phyloP scores from a whole-genome alignment of 2,113 vertebrate species.

The Centrocercus urophasianus region DNA sequence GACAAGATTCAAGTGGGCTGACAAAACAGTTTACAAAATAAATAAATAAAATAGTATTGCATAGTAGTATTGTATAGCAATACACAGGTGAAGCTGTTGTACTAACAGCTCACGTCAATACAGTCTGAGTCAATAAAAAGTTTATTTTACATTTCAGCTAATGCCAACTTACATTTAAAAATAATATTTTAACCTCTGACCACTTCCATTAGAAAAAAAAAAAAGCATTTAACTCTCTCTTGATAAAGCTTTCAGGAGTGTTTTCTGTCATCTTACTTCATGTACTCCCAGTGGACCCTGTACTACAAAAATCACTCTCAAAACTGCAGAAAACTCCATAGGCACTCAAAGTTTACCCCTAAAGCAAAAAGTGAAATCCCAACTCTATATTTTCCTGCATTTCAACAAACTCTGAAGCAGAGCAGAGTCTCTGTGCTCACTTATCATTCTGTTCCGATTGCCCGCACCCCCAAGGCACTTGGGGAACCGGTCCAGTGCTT shows the following conservation, averaged over 20 bases:
- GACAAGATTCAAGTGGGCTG: neutral
- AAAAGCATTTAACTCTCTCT: neutral
- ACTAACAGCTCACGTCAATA: neutral
- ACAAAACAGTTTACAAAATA: neutral
- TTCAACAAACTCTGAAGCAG: neutral
- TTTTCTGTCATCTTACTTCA: neutral
- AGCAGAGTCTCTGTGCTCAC: neutral
- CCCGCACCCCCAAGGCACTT: neutral
- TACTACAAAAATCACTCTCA: neutral
- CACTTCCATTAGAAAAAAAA: neutral
- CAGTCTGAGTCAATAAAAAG: neutral
- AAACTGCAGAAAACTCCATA: neutral
- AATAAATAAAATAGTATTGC: too few species aligned
- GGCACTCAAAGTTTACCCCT: neutral
- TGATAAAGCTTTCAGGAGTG: neutral
- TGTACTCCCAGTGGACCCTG: neutral
- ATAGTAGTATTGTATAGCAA: neutral
- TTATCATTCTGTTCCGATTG: neutral
- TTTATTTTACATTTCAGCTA: neutral
- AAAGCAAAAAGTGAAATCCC: neutral
- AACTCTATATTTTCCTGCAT: neutral
- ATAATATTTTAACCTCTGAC: neutral
- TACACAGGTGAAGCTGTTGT: accelerated
- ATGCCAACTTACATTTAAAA: neutral
- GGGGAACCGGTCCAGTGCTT: neutral